Evolutionary conservation across 2,797 vertebrate species (phyloP), one percentile per base, ranked within the genome.

Genomic region (Pseudochirops cupreus): DNA sequence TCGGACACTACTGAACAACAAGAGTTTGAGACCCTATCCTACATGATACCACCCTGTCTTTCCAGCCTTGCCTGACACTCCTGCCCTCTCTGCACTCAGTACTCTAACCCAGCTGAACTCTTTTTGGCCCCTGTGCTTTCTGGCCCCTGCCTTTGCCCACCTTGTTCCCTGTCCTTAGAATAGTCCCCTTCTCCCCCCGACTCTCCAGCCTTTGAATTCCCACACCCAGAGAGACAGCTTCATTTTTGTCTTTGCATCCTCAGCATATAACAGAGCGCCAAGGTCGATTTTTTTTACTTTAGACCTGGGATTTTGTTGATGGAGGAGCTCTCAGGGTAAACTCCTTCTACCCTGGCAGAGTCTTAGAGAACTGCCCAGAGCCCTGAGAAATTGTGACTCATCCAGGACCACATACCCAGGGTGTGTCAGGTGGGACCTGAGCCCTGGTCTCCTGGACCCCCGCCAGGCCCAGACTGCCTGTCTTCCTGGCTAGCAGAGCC

Each of bases 261-360:
- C 29, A 59, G 29, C 2, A 12, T 58, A 28, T 29, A 58, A 29
- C 57, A 58, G 7, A 58, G 57, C 7, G 9, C 11, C 3, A 4
- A 12, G 58, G 11, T 31, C 6, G 28, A 9, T 58, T 58, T 58
- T 59, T 59, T 58, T 59, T 31, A 74, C 39, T 46, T n/a, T 82
- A 21, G n/a, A 55, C 92, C 91, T 33, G 13, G 95, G 91, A 87
- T 62, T 91, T 31, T 31, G 9, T 24, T 92, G 55, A 52, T 93
- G 18, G 91, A 56, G 52, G 57, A 14, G 13, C 33, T 94, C 92
- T 57, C 93, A 56, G 28, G 56, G 62, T 54, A 92, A 94, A 92
- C n/a, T 12, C 10, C 29, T 39, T 74, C 3, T 18, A 29, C 18
- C 31, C 31, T 11, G 57, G 90, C 62, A 46, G 90, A 6, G 31